Evolutionary conservation across 2,888 invertebrate genomes (phyloP), one percentile per base, ranked within the genome.

Genomic region (Microplitis manilae): DNA sequence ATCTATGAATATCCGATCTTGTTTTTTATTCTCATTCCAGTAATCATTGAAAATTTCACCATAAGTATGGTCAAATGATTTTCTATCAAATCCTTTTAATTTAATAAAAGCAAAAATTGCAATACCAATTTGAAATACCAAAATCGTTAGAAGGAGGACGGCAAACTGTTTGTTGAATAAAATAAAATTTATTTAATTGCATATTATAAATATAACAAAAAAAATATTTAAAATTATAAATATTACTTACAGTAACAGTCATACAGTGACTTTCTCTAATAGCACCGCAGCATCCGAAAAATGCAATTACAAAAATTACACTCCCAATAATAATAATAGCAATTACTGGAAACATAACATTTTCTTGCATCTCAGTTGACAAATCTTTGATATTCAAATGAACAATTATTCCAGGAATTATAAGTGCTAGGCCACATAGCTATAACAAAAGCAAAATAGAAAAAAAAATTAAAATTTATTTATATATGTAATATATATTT

Each of bases 41-140:
- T 92, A 92, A 0, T 91, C 85, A 40, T 90, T 88, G 83, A 94
- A 91, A 77, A 80, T 0, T 0, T 81, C 39, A 5, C 41, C 13
- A 6, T 81, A 72, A 6, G 92, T 90, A 1, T 90, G 86, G 15
- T 90, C 90, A 82, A 95, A 91, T 50, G 92, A 90, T 1, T 82
- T 60, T 0, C 79, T 85, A 75, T 91, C 90, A 71, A 92, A 88
- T 78, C 92, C 92, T 5, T 93, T 93, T 40, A 93, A 91, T 86
- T 93, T 92, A 2, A 93, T 90, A 90, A 94, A 95, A 75, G 94
- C 91, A 77, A 93, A 92, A 8, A 94, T 92, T 0, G 94, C 94
- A 79, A 95, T 90, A 17, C 93, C 93, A 80, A 95, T 92, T 92
- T 95, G 95, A 76, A 94, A 89, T 75, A 95, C 93, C 88, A 96